phyloP scores from a whole-genome alignment of 1,140 invertebrate genomes.

The Ridgeia piscesae region DNA sequence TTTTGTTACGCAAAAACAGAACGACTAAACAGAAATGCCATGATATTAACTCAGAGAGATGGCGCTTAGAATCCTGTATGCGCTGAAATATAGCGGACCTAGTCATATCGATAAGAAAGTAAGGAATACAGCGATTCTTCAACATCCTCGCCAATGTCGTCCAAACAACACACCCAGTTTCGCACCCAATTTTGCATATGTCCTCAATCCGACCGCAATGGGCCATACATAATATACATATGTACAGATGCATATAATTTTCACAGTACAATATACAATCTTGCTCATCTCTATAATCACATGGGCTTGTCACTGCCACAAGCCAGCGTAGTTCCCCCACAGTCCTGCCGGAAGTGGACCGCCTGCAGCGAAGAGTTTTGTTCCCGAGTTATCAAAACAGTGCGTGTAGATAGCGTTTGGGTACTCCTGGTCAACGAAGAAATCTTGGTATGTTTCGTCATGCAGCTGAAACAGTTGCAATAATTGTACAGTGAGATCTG shows the following conservation, averaged over 20 bases:
- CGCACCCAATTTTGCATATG: not conserved
- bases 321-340: constrained; percentile 80
- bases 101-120: not conserved
- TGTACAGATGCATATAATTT: constrained; percentile 2
- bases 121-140: not conserved
- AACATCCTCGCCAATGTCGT: not conserved
- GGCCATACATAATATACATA: not conserved
- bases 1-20: not conserved
- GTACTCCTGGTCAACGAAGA: constrained; percentile 46
- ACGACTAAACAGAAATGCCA: not conserved
- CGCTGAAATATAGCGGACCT: not conserved
- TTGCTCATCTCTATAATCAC: not conserved
- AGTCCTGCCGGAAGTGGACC: constrained; percentile 87
- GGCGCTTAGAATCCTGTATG: not conserved
- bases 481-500: too few relatives aligned
- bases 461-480: constrained; percentile 40
- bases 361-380: constrained; percentile 88
- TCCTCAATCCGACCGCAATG: not conserved
- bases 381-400: constrained; percentile 89
- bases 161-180: not conserved
- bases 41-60: not conserved
- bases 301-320: constrained; percentile 64
- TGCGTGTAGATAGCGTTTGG: constrained; percentile 90
- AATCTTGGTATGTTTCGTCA: constrained; percentile 53
- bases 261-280: not conserved